Evolutionary conservation across 1,140 invertebrate species (phyloP), one percentile per base, ranked within the genome.

Genomic region (Drosophila equinoxialis): DNA sequence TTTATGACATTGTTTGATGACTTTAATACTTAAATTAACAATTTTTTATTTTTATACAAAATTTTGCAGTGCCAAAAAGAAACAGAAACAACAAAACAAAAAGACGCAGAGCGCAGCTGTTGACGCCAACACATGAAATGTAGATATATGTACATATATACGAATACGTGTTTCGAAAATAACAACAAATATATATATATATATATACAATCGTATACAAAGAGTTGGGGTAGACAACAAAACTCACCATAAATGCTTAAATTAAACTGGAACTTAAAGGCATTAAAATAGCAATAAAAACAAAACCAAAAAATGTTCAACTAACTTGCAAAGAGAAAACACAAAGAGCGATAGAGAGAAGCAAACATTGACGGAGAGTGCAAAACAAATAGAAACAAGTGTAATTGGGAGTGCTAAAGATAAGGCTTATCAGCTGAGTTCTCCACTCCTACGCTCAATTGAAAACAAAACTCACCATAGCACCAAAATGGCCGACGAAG

Each of bases 401-500:
- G 45, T 51, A 51, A 51, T 51, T 51, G 45, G 17, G 8, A 51
- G 13, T 41, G 57, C 55, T 62, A 45, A 39, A 42, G 68, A 77
- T 77, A 77, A 71, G 41, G 5, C 30, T 70, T 77, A 77, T 67
- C 75, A 26, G 30, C 30, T 0, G 8, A 20, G 14, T 17, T 20
- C 4, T 11, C 26, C 37, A 20, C 61, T 23, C 30, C 41, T 35
- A 8, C 26, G 7, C 37, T 30, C 62, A 11, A 20, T 11, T 11
- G 63, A 20, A 30, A 30, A 30, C 30, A 30, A 30, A 30, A 23
- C 37, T n/a, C 17, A 41, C 42, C 41, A 61, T 41, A 35, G 68
- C 68, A 10, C 11, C 61, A 66, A 64, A 60, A 91, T 91, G 90
- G 82, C 74, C 57, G 89, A 91, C 68, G 77, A 80, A 74, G 79